A percentile compares a stretch with the other conserved stretches of the same genome.
Evolutionary conservation across 2,113 vertebrate species (phyloP).

Genomic region (Malurus cyaneus): DNA sequence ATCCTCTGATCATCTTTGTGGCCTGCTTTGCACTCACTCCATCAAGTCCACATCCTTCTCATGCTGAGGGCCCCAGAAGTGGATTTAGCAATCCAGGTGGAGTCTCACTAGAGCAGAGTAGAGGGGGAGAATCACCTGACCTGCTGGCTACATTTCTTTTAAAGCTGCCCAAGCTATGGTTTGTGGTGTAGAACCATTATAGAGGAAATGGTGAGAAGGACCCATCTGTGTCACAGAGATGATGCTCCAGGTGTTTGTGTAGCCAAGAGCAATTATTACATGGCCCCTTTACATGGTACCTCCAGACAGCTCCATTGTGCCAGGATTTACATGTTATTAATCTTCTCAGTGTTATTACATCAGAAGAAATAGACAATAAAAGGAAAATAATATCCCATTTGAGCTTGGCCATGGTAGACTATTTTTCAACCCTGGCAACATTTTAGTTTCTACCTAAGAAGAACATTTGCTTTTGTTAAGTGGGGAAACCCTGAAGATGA

Average conservation of each 20-base stretch:
- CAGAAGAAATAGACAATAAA: not conserved
- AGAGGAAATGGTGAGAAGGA: constrained; percentile 13
- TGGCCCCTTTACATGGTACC: not conserved
- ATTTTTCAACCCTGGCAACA: not conserved
- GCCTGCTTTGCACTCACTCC: not conserved
- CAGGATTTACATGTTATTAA: constrained; percentile 49
- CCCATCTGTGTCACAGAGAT: not conserved
- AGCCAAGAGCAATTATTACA: not conserved
- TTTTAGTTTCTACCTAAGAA: constrained; percentile 2
- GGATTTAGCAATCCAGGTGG: not conserved
- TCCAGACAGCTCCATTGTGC: constrained; percentile 16
- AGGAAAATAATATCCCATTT: not conserved
- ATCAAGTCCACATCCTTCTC: not conserved
- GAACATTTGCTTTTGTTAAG: not conserved
- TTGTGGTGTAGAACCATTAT: not conserved
- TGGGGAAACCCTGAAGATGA: constrained; percentile 12
- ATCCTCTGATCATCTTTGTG: not conserved
- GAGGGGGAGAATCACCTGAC: not conserved
- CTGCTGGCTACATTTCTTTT: not conserved
- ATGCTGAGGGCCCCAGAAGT: not conserved
- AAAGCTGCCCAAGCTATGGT: not conserved
- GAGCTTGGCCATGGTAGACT: not conserved
- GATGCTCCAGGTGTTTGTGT: not conserved
- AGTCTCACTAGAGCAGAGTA: not conserved
- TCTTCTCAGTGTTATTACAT: not conserved